Evolutionary conservation across 2,113 vertebrate species (phyloP).

Genomic region (Sylvia atricapilla): DNA sequence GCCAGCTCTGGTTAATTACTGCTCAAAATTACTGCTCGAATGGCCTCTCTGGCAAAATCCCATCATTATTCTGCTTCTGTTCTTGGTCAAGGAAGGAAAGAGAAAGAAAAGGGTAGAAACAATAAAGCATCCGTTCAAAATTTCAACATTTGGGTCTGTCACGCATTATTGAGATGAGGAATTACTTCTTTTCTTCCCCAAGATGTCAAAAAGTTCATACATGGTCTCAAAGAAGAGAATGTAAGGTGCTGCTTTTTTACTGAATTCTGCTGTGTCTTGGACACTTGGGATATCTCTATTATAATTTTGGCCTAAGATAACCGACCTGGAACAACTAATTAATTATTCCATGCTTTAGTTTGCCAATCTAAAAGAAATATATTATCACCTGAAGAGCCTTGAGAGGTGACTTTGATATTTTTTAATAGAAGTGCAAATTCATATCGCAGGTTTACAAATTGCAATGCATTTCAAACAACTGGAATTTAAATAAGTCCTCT

Average conservation of each 20-base stretch:
- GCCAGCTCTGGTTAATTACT: neutral
- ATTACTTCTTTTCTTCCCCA: neutral
- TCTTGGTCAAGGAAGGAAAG: neutral
- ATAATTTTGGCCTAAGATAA: neutral
- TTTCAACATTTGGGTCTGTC: neutral
- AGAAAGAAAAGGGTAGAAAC: neutral
- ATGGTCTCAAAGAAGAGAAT: neutral
- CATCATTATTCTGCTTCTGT: neutral
- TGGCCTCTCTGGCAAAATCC: neutral
- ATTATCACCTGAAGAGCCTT: constrained; percentile 11
- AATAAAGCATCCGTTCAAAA: neutral
- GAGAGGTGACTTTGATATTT: neutral
- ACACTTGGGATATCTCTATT: neutral
- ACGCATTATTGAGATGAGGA: neutral
- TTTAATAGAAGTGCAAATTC: constrained; percentile 26
- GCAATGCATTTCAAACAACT: constrained; percentile 15
- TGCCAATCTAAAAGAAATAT: neutral
- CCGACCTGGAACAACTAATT: neutral
- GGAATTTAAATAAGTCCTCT: neutral
- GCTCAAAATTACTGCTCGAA: neutral
- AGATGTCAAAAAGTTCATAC: neutral
- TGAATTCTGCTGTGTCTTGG: neutral
- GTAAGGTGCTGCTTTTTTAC: neutral
- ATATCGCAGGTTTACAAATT: neutral
- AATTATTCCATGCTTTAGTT: neutral